Conservation (phyloP, 1,140 invertebrate genomes). For the Odontomachus brunneus region DNA sequence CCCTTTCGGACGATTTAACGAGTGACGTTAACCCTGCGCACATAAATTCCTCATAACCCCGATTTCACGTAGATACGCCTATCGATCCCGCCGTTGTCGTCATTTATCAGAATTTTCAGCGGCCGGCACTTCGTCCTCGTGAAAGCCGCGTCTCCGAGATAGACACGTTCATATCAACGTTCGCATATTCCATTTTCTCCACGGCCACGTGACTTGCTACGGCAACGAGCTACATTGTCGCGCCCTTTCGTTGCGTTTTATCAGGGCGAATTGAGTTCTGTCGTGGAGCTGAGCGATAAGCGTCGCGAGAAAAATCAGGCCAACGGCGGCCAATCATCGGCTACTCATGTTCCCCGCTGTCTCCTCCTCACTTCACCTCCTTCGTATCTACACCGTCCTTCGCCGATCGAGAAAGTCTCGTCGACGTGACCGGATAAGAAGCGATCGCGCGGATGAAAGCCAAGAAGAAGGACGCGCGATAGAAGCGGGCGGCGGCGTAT, state of each 20-base stretch:
- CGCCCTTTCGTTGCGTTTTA: slow-evolving; percentile 1
- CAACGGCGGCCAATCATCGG: not conserved
- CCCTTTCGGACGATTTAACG: not conserved
- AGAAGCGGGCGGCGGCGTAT: slow-evolving; percentile 8
- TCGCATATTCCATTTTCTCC: slow-evolving; percentile 29
- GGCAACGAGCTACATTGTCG: not conserved
- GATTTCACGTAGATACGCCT: slow-evolving; percentile 29
- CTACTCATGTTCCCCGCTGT: not conserved
- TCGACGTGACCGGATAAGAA: slow-evolving; percentile 17
- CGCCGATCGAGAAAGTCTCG: slow-evolving; percentile 52
- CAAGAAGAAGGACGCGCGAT: not conserved
- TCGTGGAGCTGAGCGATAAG: not conserved
- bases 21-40: slow-evolving; percentile 9
- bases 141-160: slow-evolving; percentile 18
- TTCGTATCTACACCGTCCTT: slow-evolving; percentile 2
- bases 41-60: slow-evolving; percentile 40
- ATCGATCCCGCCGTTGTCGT: not conserved
- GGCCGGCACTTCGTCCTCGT: slow-evolving; percentile 9
- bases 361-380: not conserved
- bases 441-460: slow-evolving; percentile 16
- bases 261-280: slow-evolving; percentile 33
- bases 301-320: not conserved
- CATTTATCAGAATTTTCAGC: slow-evolving; percentile 55
- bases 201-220: not conserved
- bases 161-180: slow-evolving; percentile 2